Percentiles rank a stretch among this genome's conserved stretches.
Conservation (phyloP, 2,888 invertebrate species). For the Camponotus fellah region DNA sequence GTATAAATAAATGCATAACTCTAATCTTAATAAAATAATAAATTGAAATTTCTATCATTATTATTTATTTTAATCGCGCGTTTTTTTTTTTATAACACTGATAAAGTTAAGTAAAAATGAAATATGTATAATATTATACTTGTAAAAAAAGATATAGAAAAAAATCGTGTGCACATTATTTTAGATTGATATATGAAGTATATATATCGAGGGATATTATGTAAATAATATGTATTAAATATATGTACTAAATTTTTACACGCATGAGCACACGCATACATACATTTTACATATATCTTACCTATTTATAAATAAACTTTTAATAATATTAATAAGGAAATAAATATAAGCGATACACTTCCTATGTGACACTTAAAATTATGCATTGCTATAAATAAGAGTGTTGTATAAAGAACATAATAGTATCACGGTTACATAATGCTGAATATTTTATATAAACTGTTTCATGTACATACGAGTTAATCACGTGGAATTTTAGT, state of each 20-base stretch:
- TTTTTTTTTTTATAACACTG: neutral
- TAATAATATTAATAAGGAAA: neutral
- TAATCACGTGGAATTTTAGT: conserved; percentile 20
- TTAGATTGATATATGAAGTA: neutral
- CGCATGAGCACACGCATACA: no score
- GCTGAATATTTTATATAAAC: neutral
- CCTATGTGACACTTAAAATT: neutral
- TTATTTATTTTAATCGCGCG: no score
- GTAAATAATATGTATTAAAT: neutral
- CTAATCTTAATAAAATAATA: no score
- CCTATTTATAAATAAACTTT: neutral
- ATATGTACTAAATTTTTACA: neutral
- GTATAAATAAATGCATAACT: no score
- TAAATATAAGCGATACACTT: neutral
- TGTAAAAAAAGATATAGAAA: neutral
- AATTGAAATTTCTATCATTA: no score
- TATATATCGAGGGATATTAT: neutral
- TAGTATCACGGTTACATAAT: neutral
- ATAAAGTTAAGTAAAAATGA: no score
- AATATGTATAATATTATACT: neutral
- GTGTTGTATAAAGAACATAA: neutral
- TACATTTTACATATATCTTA: no score
- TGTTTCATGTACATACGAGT: neutral
- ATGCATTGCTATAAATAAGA: neutral
- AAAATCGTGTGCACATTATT: neutral